Evolutionary conservation across 2,888 invertebrate species (phyloP), one percentile per base, ranked within the genome.

Genomic region (Pristionchus entomophagus): DNA sequence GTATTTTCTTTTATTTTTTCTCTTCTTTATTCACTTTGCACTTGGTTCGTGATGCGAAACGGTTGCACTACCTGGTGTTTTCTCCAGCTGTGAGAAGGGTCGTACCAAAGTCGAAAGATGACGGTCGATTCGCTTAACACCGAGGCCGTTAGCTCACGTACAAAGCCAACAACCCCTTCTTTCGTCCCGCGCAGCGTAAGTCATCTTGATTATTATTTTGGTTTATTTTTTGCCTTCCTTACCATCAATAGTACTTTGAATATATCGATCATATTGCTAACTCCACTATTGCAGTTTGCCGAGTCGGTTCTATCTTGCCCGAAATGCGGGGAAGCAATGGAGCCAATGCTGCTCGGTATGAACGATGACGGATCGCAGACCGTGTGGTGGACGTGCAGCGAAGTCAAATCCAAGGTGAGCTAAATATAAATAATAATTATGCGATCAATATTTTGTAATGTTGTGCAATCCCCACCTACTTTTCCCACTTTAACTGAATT

Each of bases 301-400:
- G 65, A 84, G 29, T n/a, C 83, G 29, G 26, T 84, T 19, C 45
- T 84, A 35, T 35, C 53, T 4, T 85, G 85, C 26, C 85, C 85
- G 10, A 85, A 77, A 77, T 85, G 85, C 45, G 12, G 22, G 6
- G 26, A 26, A n/a, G 29, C 62, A 29, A 53, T 85, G 85, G 85
- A 85, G 22, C 85, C 85, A 32, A 53, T 85, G 73, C 56, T 85
- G 22, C 49, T 85, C 14, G 17, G 10, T 45, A 45, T 73, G 29
- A 56, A 85, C 17, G 73, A 73, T 19, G 56, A 85, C 56, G 85
- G 85, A n/a, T 29, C 53, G 22, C 85, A 85, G 41, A 17, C 8
- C 19, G 85, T 77, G 51, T 85, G 85, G 85, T 85, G 85, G 85
- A 85, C 85, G 32, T 85, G 85, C 45, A 38, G 38, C 35, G 77